Evolutionary conservation across 2,888 invertebrate genomes (phyloP).

Genomic region (Pollenia angustigena): DNA sequence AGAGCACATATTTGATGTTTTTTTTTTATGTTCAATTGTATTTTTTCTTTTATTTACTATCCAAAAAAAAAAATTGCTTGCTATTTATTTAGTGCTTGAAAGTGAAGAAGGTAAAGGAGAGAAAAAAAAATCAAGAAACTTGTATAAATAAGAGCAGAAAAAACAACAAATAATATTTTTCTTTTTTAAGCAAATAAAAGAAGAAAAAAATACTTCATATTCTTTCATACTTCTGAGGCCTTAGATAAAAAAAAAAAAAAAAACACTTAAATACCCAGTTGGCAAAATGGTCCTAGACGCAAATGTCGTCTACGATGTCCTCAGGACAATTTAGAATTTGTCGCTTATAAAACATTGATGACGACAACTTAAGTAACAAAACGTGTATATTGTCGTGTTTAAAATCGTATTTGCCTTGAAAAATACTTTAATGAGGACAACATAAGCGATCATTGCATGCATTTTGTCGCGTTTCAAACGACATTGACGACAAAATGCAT

Average conservation of each 20-base stretch:
- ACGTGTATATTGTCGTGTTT: too few relatives aligned
- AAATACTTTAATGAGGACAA: too few relatives aligned
- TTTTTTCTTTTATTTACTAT: conserved; percentile 51
- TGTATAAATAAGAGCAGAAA: conserved; percentile 13
- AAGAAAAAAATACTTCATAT: not conserved
- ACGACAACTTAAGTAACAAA: too few relatives aligned
- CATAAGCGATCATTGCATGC: too few relatives aligned
- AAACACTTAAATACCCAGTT: not conserved
- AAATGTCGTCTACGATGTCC: too few relatives aligned
- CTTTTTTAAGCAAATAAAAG: conserved; percentile 1
- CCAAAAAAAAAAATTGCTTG: conserved; percentile 47
- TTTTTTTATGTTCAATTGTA: conserved; percentile 31
- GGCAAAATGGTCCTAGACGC: too few relatives aligned
- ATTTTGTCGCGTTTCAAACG: too few relatives aligned
- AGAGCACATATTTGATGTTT: not conserved
- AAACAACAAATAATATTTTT: conserved; percentile 28
- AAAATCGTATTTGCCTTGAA: too few relatives aligned
- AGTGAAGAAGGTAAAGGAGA: not conserved
- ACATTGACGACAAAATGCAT: too few relatives aligned
- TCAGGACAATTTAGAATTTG: too few relatives aligned
- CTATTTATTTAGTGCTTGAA: conserved; percentile 64
- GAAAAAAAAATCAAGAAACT: not conserved
- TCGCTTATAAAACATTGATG: too few relatives aligned
- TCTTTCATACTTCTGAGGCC: conserved; percentile 34
- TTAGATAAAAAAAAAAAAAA: conserved; percentile 38